Evolutionary conservation across 2,113 vertebrate genomes (phyloP), one percentile per base, ranked within the genome.

Genomic region (Ophiodon elongatus): DNA sequence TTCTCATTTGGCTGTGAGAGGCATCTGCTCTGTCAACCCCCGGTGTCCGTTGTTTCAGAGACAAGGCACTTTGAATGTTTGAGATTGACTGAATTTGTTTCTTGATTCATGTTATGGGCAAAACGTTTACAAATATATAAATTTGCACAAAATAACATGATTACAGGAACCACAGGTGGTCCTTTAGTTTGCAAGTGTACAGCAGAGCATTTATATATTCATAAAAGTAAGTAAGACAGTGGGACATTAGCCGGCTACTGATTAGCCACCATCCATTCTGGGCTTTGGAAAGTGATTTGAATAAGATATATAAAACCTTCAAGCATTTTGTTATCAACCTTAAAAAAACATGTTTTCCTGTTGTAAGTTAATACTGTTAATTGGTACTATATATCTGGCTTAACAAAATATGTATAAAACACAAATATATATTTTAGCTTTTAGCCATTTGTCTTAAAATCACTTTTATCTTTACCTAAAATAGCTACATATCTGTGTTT

Each of bases 1-100:
- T 31, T 52, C 11, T 84, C 43, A 62, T 84, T 52, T 47, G 66
- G 6, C 27, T 33, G 21, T 29, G 8, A 57, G 67, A 72, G 73
- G 27, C 10, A 2, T 68, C 71, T 62, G 77, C 19, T 56, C 29
- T n/a, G 23, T 29, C 0, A 27, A 23, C 8, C 23, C 39, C 39
- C 52, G 19, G 64, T 45, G 62, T 67, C 62, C 31, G n/a, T 35
- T 43, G 66, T 76, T 41, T 60, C 41, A 60, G 19, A 19, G 17
- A 43, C 62, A 21, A 2, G 56, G 15, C 29, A 29, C 19, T 67
- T 29, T 45, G 31, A 52, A 25, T 54, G 29, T 25, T 37, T 75
- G 21, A 35, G 59, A 37, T 31, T 7, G 23, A 19, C 29, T 11
- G 11, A 1, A 59, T 45, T 47, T 52, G 27, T 25, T 50, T 50